Base-by-base conservation (phyloP, 2,797 vertebrate species). In the Emys orbicularis region DNA sequence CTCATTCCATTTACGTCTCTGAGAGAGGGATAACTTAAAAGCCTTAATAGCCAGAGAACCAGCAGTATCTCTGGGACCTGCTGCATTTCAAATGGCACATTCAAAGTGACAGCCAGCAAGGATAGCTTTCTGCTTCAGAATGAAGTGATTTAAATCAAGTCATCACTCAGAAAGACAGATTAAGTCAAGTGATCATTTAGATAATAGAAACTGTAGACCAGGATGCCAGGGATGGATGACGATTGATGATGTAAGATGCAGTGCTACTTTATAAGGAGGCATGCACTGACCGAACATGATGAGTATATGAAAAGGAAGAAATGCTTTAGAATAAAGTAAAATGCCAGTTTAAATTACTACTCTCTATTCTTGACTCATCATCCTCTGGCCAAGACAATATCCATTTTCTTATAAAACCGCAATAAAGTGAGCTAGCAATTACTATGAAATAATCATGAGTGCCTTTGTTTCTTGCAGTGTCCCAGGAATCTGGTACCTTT, bases 381-480 rank as follows among this genome's bases (percentile, higher is more conserved):
- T 0, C 41, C 25, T 84, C 29, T 8, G 15, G 12, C 29, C 37
- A 65, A 88, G 76, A 57, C 5, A 34, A 37, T 2, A 6, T 31
- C 50, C 1, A 7, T 47, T 83, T 89, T 85, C 91, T 57, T 3
- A 27, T 61, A 37, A 23, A 37, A 41, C 5, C 87, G 31, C 5
- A 57, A 19, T 50, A 37, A 27, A 53, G 5, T 34, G 47, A 76
- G 52, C 21, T 65, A 54, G 31, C 16, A 31, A 82, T 76, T 81
- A 31, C 44, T 34, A 72, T 81, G 53, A 81, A 90, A 86, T 86
- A 41, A 87, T 91, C 68, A 77, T 16, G 10, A 52, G 8, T 49
- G 13, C 79, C 37, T 54, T 65, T 53, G 7, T 27, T 80, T 18
- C 23, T 34, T 53, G 52, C 29, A 49, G 37, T 27, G 16, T 9